Conservation (phyloP, 1,140 invertebrate species). For the Bombus polaris region DNA sequence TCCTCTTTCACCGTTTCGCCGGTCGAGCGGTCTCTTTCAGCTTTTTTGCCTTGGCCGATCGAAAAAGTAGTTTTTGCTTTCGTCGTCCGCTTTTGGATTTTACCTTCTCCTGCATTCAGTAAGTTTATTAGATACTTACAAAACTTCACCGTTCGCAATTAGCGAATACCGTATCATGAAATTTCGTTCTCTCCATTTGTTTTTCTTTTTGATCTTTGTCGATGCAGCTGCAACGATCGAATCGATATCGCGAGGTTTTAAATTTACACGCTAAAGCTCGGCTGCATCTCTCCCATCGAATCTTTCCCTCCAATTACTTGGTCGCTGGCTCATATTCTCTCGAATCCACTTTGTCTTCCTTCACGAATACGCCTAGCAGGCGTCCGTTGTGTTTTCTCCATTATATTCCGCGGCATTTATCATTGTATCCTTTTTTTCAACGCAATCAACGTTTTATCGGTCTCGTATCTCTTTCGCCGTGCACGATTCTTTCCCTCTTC, state of each 20-base stretch:
- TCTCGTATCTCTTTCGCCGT: conserved; percentile 63
- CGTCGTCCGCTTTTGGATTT: neutral
- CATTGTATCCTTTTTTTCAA: conserved; percentile 64
- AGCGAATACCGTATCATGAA: neutral
- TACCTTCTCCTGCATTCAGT: neutral
- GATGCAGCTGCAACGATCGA: neutral
- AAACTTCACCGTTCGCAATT: neutral
- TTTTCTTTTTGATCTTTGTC: neutral
- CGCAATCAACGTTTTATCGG: conserved; percentile 68
- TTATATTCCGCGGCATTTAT: conserved; percentile 57
- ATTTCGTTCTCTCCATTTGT: neutral
- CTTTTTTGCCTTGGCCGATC: conserved; percentile 1
- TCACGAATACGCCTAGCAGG: conserved; percentile 20
- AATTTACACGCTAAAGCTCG: conserved; percentile 11
- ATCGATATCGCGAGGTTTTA: neutral
- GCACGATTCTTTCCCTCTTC: conserved; percentile 42
- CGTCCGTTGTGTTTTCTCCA: conserved; percentile 39
- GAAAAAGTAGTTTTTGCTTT: neutral
- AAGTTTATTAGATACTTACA: neutral
- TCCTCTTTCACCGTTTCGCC: conserved; percentile 4
- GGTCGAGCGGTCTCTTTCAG: conserved; percentile 26
- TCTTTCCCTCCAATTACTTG: conserved; percentile 35
- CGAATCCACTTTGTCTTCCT: conserved; percentile 39
- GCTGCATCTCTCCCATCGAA: neutral
- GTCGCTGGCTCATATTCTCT: conserved; percentile 28